Evolutionary conservation across 2,113 vertebrate genomes (phyloP).

Genomic region (Onychostruthus taczanowskii): DNA sequence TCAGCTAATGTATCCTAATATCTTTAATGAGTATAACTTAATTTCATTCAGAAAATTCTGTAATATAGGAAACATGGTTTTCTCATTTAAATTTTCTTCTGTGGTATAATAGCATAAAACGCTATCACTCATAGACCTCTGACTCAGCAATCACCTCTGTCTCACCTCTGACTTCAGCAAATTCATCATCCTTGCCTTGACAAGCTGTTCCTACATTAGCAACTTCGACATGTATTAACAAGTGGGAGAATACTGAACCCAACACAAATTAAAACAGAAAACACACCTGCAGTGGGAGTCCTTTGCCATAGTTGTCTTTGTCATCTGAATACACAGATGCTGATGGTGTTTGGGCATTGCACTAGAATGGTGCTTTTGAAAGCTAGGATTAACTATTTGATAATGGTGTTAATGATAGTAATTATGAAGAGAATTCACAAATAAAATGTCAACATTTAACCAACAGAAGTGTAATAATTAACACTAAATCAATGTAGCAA

Average conservation of each 20-base stretch:
- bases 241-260: not conserved
- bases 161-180: not conserved
- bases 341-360: not conserved
- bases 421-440: not conserved
- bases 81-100: not conserved
- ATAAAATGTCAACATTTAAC: not conserved
- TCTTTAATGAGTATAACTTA: not conserved
- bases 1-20: not conserved
- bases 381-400: not conserved
- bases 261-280: not conserved
- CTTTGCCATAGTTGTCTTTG: not conserved
- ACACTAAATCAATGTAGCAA: not conserved
- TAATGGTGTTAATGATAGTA: not conserved
- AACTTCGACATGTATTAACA: not conserved
- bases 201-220: not conserved
- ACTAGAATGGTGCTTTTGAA: not conserved
- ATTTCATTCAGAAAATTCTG: not conserved
- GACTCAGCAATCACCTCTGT: not conserved
- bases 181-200: not conserved
- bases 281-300: not conserved
- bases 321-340: not conserved
- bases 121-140: not conserved
- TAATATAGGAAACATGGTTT: not conserved
- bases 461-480: not conserved
- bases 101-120: not conserved